Evolutionary conservation across 2,113 vertebrate genomes (phyloP).

Genomic region (human): DNA sequence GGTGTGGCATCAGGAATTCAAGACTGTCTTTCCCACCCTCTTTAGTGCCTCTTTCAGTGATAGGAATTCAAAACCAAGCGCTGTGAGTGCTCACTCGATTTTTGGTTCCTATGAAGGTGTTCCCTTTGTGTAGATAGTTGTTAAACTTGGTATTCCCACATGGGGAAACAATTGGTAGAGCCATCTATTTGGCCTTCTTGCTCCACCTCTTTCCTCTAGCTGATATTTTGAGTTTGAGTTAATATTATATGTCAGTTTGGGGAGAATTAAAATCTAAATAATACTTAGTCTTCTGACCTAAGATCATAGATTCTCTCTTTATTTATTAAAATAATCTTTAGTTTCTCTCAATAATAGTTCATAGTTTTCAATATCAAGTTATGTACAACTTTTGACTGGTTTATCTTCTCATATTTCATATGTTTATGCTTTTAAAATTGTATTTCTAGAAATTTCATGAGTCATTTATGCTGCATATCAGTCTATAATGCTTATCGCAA

Average conservation of each 20-base stretch:
- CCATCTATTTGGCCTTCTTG: no score
- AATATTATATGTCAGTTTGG: background rate
- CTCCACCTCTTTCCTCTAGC: background rate
- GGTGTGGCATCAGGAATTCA: no score
- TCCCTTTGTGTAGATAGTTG: no score
- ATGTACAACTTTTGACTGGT: background rate
- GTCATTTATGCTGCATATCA: background rate
- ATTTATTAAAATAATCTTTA: background rate
- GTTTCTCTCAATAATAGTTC: background rate
- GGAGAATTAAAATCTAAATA: background rate
- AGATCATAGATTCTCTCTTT: background rate
- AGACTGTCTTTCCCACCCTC: no score
- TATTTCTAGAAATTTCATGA: background rate
- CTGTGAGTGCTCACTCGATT: no score
- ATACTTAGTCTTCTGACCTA: background rate
- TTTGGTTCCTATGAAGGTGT: no score
- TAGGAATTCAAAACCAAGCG: no score
- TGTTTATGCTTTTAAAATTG: background rate
- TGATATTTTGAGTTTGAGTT: background rate
- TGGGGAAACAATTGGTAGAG: no score
- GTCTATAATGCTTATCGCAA: background rate
- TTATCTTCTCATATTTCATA: background rate
- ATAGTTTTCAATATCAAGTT: background rate
- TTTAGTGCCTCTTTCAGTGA: no score
- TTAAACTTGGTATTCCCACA: no score